phyloP scores from a whole-genome alignment of 2,113 vertebrate genomes.

The Oxyura jamaicensis region DNA sequence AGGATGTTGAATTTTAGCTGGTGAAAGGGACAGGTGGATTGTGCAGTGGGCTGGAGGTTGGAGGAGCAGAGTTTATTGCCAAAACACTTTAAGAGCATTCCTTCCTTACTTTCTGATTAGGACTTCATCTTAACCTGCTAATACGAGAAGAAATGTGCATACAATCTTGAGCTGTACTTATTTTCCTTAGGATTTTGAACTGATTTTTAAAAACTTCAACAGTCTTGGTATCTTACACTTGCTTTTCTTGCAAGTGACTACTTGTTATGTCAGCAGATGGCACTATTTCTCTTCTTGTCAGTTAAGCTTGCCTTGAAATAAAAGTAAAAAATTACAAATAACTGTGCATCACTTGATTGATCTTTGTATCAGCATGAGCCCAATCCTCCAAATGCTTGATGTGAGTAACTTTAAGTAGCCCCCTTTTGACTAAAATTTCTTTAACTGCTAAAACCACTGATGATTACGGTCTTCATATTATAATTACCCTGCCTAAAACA shows the following conservation, averaged over 20 bases:
- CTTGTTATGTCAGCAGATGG: slow-evolving; percentile 72
- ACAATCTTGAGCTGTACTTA: neutral
- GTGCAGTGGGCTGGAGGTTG: neutral
- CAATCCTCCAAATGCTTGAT: slow-evolving; percentile 47
- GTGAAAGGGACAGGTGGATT: neutral
- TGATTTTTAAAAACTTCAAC: neutral
- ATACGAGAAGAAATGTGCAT: neutral
- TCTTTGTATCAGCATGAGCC: slow-evolving; percentile 47
- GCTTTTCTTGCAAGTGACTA: neutral
- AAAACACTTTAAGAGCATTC: neutral
- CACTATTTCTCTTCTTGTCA: slow-evolving; percentile 70
- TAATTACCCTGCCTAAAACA: slow-evolving; percentile 47
- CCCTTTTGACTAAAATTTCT: slow-evolving; percentile 31
- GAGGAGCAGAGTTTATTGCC: neutral
- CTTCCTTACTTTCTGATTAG: neutral
- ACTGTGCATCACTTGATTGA: slow-evolving; percentile 40
- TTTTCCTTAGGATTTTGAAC: neutral
- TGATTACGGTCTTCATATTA: slow-evolving; percentile 34
- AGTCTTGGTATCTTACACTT: neutral
- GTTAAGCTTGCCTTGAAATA: neutral
- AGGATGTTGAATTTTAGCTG: neutral
- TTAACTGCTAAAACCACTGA: slow-evolving; percentile 22
- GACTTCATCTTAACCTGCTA: neutral
- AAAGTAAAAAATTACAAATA: slow-evolving; percentile 40
- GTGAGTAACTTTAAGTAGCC: slow-evolving; percentile 39